Evolutionary conservation across 2,113 vertebrate species (phyloP).

Genomic region (Spheniscus mendiculus): DNA sequence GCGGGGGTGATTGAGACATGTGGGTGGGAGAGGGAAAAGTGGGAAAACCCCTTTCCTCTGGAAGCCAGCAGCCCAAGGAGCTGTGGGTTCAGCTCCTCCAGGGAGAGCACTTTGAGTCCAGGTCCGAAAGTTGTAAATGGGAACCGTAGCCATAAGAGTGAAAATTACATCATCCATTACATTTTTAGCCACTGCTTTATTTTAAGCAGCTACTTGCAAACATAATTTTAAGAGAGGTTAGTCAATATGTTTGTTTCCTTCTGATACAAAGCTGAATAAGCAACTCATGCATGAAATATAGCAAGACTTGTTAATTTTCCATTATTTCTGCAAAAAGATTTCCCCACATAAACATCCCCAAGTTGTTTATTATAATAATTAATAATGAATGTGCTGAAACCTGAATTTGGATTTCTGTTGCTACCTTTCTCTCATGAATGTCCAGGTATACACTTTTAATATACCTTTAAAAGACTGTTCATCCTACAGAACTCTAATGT

Average conservation of each 20-base stretch:
- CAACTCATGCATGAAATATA: not conserved
- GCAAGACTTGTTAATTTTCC: not conserved
- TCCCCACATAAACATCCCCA: not conserved
- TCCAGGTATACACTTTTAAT: not conserved
- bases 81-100: not conserved
- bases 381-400: not conserved
- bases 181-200: not conserved
- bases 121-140: not conserved
- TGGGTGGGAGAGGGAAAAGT: not conserved
- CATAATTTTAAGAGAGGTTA: not conserved
- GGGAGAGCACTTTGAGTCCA: not conserved
- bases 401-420: not conserved
- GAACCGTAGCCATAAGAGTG: not conserved
- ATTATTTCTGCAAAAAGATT: not conserved
- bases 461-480: not conserved
- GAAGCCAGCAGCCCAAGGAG: not conserved
- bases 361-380: not conserved
- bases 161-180: not conserved
- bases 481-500: not conserved
- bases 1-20: fast-evolving
- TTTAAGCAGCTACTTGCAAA: not conserved
- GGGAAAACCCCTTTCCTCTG: not conserved
- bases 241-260: not conserved
- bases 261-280: not conserved
- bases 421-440: not conserved